A percentile compares a stretch with the other conserved stretches of the same genome.
Evolutionary conservation across 2,113 vertebrate species (phyloP).

Genomic region (Asarcornis scutulata): DNA sequence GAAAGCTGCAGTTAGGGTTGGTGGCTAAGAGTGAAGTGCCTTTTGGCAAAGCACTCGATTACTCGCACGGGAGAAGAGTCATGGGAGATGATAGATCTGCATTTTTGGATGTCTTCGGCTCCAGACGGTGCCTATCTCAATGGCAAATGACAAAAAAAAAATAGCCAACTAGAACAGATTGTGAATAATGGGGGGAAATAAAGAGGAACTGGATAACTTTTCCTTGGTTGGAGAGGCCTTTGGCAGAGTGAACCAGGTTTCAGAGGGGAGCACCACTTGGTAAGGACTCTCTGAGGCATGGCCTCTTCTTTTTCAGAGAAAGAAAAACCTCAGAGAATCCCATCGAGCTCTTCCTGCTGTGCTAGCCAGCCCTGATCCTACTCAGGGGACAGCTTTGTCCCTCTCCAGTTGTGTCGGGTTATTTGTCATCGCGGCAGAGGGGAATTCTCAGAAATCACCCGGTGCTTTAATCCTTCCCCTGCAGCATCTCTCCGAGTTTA

Average conservation of each 20-base stretch:
- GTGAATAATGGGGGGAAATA: not conserved
- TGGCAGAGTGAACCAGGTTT: not conserved
- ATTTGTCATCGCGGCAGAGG: not conserved
- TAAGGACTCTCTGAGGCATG: not conserved
- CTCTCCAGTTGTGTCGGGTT: not conserved
- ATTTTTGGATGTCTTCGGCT: not conserved
- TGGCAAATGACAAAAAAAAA: rapidly evolving
- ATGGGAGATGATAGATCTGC: rapidly evolving
- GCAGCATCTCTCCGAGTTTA: rapidly evolving
- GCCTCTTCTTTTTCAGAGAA: not conserved
- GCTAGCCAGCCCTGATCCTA: not conserved
- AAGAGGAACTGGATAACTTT: not conserved
- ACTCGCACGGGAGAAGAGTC: rapidly evolving
- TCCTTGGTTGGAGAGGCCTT: not conserved
- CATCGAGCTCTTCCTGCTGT: not conserved
- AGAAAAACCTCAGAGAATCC: not conserved
- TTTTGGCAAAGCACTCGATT: not conserved
- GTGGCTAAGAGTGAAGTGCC: not conserved
- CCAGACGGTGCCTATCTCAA: not conserved
- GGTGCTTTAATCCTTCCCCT: not conserved
- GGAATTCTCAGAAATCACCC: not conserved
- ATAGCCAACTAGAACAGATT: not conserved
- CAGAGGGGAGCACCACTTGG: not conserved
- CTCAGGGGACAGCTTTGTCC: rapidly evolving
- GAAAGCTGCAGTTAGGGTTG: not conserved